phyloP scores from a whole-genome alignment of 1,140 invertebrate species.

The Stegodyphus mimosarum region DNA sequence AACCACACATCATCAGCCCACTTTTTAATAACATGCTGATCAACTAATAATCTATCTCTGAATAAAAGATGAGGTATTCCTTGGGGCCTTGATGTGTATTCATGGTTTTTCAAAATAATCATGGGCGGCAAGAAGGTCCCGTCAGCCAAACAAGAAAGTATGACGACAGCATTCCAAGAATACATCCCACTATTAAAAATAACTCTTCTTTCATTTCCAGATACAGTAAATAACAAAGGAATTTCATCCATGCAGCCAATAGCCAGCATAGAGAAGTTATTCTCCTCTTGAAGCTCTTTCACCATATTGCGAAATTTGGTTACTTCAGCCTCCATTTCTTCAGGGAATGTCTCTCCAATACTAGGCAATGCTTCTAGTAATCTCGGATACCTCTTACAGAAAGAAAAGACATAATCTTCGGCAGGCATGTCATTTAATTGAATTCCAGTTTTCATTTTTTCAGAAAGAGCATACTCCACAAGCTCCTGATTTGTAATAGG shows the following conservation, averaged over 20 bases:
- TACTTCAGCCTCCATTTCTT: conserved; percentile 54
- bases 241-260: conserved; percentile 57
- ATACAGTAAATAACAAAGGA: conserved; percentile 29
- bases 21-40: conserved; percentile 4
- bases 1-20: conserved; percentile 50
- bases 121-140: conserved; percentile 44
- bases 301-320: conserved; percentile 38
- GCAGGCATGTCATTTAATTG: conserved; percentile 24
- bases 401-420: conserved; percentile 46
- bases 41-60: conserved; percentile 26
- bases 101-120: conserved; percentile 27
- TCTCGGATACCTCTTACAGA: conserved; percentile 38
- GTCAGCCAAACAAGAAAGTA: conserved; percentile 46
- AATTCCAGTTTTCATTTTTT: conserved; percentile 21
- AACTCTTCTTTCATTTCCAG: conserved; percentile 34
- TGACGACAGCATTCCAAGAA: conserved; percentile 49
- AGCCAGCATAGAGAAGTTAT: conserved; percentile 28
- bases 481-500: conserved; percentile 50
- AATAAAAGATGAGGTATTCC: conserved; percentile 22
- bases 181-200: conserved; percentile 52
- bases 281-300: conserved; percentile 53
- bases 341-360: conserved; percentile 44
- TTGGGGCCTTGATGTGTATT: not conserved
- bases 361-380: conserved; percentile 43
- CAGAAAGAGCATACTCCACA: conserved; percentile 26